Evolutionary conservation across 2,888 invertebrate species (phyloP).

Genomic region (Carterocephalus palaemon): DNA sequence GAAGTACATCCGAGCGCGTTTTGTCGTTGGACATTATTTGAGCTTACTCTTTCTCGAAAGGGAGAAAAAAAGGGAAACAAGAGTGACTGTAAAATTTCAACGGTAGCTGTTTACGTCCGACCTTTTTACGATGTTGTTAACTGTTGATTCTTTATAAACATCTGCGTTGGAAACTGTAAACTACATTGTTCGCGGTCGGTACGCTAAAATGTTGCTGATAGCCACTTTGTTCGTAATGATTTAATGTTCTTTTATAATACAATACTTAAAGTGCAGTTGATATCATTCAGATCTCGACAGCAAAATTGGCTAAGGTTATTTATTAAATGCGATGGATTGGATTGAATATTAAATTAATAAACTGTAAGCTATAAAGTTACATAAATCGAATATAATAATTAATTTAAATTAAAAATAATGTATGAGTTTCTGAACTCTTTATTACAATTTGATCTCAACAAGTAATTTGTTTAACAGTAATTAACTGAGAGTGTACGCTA

Average conservation of each 20-base stretch:
- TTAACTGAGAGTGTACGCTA: no score
- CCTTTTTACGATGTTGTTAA: conserved; percentile 75
- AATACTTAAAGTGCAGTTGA: conserved; percentile 14
- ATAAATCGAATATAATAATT: no score
- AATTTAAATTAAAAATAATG: no score
- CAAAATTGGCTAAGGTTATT: conserved; percentile 13
- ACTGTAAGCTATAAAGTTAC: not conserved
- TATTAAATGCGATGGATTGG: conserved; percentile 8
- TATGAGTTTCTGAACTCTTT: no score
- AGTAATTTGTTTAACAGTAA: no score
- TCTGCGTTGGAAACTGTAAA: conserved; percentile 69
- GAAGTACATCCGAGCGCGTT: conserved; percentile 25
- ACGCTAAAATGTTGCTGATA: conserved; percentile 51
- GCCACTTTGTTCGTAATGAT: conserved; percentile 25
- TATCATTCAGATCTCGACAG: conserved; percentile 15
- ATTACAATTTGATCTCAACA: no score
- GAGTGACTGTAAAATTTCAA: conserved; percentile 72
- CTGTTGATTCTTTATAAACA: conserved; percentile 77
- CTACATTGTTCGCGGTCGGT: conserved; percentile 66
- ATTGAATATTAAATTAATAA: conserved; percentile 1
- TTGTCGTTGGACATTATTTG: conserved; percentile 24
- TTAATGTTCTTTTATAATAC: conserved; percentile 17
- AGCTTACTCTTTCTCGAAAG: conserved; percentile 30
- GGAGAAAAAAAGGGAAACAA: conserved; percentile 44
- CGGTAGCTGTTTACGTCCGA: conserved; percentile 67